Base-by-base conservation (phyloP, 2,888 invertebrate genomes). In the Drosophila neutralis region DNA sequence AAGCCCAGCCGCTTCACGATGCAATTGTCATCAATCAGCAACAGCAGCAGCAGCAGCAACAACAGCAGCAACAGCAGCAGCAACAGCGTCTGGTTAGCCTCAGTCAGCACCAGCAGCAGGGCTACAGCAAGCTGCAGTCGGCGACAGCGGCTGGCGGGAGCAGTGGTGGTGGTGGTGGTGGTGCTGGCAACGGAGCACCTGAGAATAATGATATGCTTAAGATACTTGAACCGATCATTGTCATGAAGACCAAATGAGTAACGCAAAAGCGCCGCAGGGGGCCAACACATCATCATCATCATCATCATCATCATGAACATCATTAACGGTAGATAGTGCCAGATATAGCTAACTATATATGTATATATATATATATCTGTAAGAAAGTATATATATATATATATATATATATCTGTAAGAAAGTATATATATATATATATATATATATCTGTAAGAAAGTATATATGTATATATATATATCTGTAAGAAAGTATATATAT, bases 221-320 rank as follows among this genome's bases (percentile, higher is more conserved):
- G 88, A 93, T 93, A 80, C 92, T 93, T 78, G 93, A 93, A 89
- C 93, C 93, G 62, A 93, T 93, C 76, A 93, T 93, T 79, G 92
- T 93, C 66, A 93, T 93, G 93, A 93, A 93, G 88, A 93, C 93
- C 69, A 93, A 93, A 90, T 93, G 92, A 92, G 76, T 84, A 73
- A 71, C 80, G 75, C 71, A 70, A 71, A 78, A 73, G 79, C 84
- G 87, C 70, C 76, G 73, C 73, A 78, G 60, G 61, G 67, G 70
- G 74, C 52, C 54, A 54, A 59, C 57, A 45, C 69, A 58, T 52
- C 31, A 54, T 27, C 24, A 45, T 21, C 45, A 40, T 21, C 21
- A 40, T 21, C 40, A 40, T n/a, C 42, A 42, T 33, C 8, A 31
- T 10, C 31, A 31, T 31, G 8, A 31, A n/a, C 24, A 42, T 13